Conservation (phyloP, 2,113 vertebrate species). For the Tychaedon coryphoeus region DNA sequence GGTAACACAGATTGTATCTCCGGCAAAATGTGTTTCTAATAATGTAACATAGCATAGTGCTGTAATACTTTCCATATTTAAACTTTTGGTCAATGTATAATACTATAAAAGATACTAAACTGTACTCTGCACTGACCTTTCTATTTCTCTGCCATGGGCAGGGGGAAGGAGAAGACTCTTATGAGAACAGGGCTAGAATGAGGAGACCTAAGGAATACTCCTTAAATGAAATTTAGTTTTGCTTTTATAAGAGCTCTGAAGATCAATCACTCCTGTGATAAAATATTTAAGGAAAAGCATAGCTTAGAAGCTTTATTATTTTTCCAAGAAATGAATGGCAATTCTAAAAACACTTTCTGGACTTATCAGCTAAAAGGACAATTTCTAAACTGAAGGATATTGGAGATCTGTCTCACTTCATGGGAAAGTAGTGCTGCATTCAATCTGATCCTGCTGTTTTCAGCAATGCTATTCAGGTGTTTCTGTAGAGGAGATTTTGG, state of each 20-base stretch:
- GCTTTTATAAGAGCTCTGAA: not conserved
- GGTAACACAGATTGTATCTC: constrained; percentile 72
- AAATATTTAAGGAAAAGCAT: not conserved
- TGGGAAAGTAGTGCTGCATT: not conserved
- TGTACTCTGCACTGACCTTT: not conserved
- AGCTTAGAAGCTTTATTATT: not conserved
- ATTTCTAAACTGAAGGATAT: not conserved
- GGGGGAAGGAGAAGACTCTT: not conserved
- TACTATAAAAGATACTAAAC: constrained; percentile 12
- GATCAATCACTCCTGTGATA: not conserved
- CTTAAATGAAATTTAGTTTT: not conserved
- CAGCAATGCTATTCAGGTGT: not conserved
- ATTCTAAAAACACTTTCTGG: not conserved
- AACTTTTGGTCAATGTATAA: not conserved
- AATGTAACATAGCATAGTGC: constrained; percentile 57
- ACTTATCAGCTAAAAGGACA: not conserved
- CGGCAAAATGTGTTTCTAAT: constrained; percentile 75
- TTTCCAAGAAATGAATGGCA: not conserved
- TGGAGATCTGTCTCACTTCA: not conserved
- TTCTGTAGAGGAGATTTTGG: not conserved
- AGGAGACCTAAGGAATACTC: not conserved
- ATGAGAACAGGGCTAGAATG: not conserved
- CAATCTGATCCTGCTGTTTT: not conserved
- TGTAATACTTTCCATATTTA: constrained; percentile 77
- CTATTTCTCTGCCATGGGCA: not conserved